These are phyloP conservation scores for Heliconius hewitsoni DNA, from an alignment of 1,140 invertebrate species.

Conservation along the genomic window DNA sequence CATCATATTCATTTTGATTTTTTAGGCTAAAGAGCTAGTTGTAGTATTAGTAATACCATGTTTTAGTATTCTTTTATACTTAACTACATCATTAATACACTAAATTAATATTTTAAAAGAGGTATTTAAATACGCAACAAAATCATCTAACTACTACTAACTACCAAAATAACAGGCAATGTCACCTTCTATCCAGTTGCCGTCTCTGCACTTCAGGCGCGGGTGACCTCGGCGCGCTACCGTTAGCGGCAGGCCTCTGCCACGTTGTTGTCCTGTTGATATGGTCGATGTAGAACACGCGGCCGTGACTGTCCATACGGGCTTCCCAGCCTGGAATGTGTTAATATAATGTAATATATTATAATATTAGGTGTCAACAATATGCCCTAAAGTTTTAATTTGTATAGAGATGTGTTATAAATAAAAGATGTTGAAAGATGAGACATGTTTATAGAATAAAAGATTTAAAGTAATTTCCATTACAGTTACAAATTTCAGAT, in stretches of 20 bases:
- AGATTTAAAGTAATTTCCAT: no score
- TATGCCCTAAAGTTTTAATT: background rate
- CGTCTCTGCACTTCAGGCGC: conserved; percentile 87
- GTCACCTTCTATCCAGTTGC: conserved; percentile 88
- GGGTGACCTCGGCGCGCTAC: conserved; percentile 73
- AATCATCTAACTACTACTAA: no score
- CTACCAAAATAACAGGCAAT: background rate
- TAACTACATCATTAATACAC: no score
- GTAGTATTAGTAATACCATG: no score
- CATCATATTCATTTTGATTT: no score
- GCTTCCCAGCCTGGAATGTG: conserved; percentile 91
- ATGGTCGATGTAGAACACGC: conserved; percentile 96
- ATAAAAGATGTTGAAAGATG: no score
- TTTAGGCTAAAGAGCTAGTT: no score
- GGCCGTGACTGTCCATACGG: conserved; percentile 94
- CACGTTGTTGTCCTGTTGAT: conserved; percentile 95
- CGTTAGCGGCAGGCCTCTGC: conserved; percentile 88
- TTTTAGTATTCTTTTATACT: no score
- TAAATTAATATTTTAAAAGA: no score
- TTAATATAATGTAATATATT: background rate
- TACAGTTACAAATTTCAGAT: background rate
- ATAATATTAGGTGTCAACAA: background rate
- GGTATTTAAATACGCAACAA: background rate
- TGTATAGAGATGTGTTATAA: no score
- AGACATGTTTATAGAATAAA: no score